Evolutionary conservation across 2,797 vertebrate species (phyloP).

Genomic region (Schizothorax lantsangensis): DNA sequence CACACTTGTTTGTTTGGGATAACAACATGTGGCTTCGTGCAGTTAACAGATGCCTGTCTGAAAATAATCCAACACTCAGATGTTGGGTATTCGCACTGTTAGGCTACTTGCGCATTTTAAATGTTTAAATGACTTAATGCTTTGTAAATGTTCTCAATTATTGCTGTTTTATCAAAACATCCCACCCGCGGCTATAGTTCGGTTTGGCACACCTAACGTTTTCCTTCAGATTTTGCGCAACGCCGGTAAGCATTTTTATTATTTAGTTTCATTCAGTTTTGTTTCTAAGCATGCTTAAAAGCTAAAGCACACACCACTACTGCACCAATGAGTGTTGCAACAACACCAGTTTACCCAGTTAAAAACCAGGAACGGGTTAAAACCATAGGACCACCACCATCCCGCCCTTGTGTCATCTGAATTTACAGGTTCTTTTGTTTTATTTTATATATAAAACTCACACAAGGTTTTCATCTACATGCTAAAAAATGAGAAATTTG

Average conservation of each 20-base stretch:
- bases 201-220: background rate
- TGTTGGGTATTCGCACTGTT: background rate
- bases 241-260: slow-evolving; percentile 3
- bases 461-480: background rate
- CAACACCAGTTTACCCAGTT: background rate
- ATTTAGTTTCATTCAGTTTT: background rate
- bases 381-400: background rate
- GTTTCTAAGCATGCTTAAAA: background rate
- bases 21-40: background rate
- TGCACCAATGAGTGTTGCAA: background rate
- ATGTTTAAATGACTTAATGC: background rate
- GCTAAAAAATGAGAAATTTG: background rate
- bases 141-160: background rate
- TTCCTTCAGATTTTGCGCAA: background rate
- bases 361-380: background rate
- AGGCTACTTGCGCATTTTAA: background rate
- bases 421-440: background rate
- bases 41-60: background rate
- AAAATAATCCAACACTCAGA: background rate
- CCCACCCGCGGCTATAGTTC: background rate
- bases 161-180: too few relatives aligned
- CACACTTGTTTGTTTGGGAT: background rate
- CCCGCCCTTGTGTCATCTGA: background rate
- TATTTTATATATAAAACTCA: background rate
- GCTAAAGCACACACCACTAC: too few relatives aligned